Conservation (phyloP, 2,113 vertebrate species). For the Amphiprion ocellaris region DNA sequence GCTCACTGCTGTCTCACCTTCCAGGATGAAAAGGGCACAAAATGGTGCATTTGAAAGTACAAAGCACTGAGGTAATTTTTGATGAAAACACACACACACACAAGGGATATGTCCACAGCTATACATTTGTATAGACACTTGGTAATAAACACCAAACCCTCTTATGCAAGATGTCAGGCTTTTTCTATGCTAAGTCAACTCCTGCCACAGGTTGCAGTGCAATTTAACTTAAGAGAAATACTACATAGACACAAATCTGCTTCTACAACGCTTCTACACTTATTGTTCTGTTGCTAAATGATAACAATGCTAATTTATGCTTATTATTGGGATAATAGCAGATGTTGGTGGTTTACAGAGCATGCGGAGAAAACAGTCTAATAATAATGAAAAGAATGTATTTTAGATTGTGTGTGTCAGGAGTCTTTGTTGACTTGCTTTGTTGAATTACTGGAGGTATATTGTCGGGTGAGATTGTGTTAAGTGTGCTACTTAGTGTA, state of each 20-base stretch:
- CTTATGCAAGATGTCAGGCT: not conserved
- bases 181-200: conserved; percentile 3
- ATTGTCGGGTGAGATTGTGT: not conserved
- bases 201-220: not conserved
- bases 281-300: too few relatives aligned
- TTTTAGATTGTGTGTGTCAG: too few relatives aligned
- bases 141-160: not conserved
- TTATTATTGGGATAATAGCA: too few relatives aligned
- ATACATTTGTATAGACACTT: not conserved
- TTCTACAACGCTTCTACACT: too few relatives aligned
- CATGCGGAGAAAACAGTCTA: too few relatives aligned
- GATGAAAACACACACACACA: not conserved
- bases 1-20: not conserved
- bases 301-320: too few relatives aligned
- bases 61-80: not conserved
- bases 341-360: too few relatives aligned
- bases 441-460: too few relatives aligned
- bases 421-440: too few relatives aligned
- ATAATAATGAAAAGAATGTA: too few relatives aligned
- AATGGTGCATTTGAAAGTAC: too few relatives aligned
- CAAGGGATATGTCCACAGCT: not conserved
- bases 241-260: too few relatives aligned
- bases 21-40: not conserved
- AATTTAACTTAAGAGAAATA: not conserved
- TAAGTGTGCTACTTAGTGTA: not conserved